A percentile compares a stretch with the other conserved stretches of the same genome.
Conservation (phyloP, 2,888 invertebrate species). For the Polydesmus complanatus region DNA sequence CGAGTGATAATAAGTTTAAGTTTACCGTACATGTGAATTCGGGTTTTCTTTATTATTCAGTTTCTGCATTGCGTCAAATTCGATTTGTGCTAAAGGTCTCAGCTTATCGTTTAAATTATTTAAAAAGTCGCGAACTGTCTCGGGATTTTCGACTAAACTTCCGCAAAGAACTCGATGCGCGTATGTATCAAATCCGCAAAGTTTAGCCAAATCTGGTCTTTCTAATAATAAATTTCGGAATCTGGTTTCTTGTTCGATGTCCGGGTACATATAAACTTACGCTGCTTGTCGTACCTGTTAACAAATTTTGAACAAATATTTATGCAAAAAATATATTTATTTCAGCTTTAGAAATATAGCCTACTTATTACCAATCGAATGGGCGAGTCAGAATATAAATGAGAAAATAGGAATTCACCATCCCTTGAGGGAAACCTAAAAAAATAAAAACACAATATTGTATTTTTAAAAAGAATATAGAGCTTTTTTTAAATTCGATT, state of each 20-base stretch:
- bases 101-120: constrained; percentile 57
- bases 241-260: constrained; percentile 56
- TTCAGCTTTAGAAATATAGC: background rate
- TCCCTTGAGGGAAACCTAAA: too few relatives aligned
- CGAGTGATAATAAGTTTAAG: background rate
- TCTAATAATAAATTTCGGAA: constrained; percentile 56
- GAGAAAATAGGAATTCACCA: background rate
- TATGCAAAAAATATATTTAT: background rate
- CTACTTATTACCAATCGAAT: background rate
- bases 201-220: constrained; percentile 61
- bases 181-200: constrained; percentile 80
- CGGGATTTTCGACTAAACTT: constrained; percentile 68
- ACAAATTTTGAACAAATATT: background rate
- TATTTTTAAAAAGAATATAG: constrained; percentile 38
- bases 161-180: constrained; percentile 78
- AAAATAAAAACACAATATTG: constrained; percentile 9
- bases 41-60: constrained; percentile 53
- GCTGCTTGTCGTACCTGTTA: constrained; percentile 58
- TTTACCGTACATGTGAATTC: background rate
- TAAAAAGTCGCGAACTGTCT: constrained; percentile 64
- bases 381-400: background rate
- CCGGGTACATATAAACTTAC: constrained; percentile 71
- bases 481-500: constrained; percentile 2
- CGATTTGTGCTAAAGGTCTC: constrained; percentile 50
- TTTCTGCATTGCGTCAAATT: constrained; percentile 58